Evolutionary conservation across 2,113 vertebrate species (phyloP).

Genomic region (Osmerus eperlanus): DNA sequence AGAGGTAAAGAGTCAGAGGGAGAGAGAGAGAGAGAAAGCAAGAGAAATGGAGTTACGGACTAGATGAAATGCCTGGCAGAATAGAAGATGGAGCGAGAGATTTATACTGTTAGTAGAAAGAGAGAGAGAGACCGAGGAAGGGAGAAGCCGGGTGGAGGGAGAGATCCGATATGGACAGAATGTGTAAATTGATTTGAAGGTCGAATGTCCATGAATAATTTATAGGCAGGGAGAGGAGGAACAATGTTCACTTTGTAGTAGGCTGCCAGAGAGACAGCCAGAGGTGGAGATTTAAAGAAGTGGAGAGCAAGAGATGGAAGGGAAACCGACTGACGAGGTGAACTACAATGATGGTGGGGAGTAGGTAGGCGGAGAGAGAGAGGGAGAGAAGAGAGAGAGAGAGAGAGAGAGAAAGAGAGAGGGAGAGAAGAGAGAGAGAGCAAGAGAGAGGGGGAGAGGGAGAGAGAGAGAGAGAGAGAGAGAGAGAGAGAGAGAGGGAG

Average conservation of each 20-base stretch:
- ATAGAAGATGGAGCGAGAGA: background rate
- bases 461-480: constrained; percentile 2
- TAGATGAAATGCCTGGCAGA: background rate
- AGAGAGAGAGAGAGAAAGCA: background rate
- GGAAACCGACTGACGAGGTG: background rate
- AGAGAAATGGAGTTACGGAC: background rate
- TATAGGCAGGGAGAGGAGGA: constrained; percentile 20
- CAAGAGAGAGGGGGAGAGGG: background rate
- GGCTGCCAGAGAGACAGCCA: constrained; percentile 1
- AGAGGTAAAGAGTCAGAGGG: background rate
- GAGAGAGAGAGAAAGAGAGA: too few species aligned
- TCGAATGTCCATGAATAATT: constrained; percentile 53
- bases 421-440: too few species aligned
- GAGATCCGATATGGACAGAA: constrained; percentile 22
- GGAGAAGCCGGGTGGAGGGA: background rate
- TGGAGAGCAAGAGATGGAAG: background rate
- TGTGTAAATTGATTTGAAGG: constrained; percentile 56
- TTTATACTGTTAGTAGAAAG: background rate
- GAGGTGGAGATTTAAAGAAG: background rate
- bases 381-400: constrained; percentile 14
- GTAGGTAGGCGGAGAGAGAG: background rate
- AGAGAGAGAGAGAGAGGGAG: too few species aligned
- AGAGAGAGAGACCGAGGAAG: background rate
- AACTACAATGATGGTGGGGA: too few species aligned
- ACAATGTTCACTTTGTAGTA: constrained; percentile 7